These are phyloP conservation scores for Solen grandis DNA, from an alignment of 1,140 invertebrate genomes.

Conservation along the genomic window DNA sequence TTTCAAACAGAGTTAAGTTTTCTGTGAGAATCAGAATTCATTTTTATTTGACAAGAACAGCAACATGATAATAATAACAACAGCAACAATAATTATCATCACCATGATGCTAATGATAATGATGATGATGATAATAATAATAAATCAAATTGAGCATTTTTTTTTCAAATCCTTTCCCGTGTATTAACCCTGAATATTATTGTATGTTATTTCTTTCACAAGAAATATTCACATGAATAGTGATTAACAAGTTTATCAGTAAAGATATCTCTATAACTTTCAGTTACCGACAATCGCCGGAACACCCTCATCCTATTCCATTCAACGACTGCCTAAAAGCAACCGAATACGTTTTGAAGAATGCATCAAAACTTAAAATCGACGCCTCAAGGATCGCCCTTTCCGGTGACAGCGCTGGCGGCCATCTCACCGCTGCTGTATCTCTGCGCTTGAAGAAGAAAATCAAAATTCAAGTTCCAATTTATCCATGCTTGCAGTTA, in stretches of 20 bases:
- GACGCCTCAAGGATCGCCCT: conserved; percentile 62
- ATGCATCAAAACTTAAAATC: conserved; percentile 58
- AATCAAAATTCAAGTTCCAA: conserved; percentile 72
- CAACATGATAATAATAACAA: no score
- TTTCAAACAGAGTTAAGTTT: no score
- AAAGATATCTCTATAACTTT: conserved; percentile 12
- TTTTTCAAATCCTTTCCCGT: no score
- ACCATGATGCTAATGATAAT: no score
- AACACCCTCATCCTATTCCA: conserved; percentile 66
- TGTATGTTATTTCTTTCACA: no score
- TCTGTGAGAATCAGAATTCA: no score
- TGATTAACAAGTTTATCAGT: no score
- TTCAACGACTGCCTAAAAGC: conserved; percentile 65
- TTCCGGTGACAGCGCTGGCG: conserved; percentile 74
- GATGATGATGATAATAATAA: no score
- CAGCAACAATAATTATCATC: no score
- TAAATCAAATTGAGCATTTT: no score
- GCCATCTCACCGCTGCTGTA: conserved; percentile 73
- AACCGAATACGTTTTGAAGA: conserved; percentile 65
- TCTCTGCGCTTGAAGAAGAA: conserved; percentile 65
- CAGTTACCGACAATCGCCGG: conserved; percentile 68
- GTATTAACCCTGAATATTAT: no score
- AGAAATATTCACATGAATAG: neutral
- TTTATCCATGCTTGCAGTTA: conserved; percentile 73
- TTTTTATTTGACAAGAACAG: no score